Evolutionary conservation across 2,113 vertebrate genomes (phyloP), one percentile per base, ranked within the genome.

Genomic region (Myanophis thanlyinensis): DNA sequence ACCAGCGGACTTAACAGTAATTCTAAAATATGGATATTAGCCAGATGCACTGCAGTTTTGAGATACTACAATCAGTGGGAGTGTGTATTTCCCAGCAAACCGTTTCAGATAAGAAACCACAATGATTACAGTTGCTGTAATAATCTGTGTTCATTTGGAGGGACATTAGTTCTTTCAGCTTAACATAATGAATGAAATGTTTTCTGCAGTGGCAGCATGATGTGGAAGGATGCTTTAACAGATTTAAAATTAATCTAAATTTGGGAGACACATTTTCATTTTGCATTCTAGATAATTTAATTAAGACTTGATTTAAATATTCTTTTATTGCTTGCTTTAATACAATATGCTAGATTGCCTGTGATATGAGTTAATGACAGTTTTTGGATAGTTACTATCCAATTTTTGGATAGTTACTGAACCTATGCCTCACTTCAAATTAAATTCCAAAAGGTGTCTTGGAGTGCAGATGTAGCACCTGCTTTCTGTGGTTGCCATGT

Each of bases 291-390:
- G 54, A 56, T 35, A 47, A 89, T 44, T 25, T 47, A 85, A 3
- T 27, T 56, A 48, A 30, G 89, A 88, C 56, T 54, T 20, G 54
- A 91, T 87, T 92, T 47, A 84, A 91, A 90, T 94, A 52, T 27
- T 73, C 3, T 35, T 44, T 35, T 88, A 51, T 84, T 49, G 22
- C 53, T 93, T 12, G 59, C 85, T 53, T 54, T 44, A 1, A 49
- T 1, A 88, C 48, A 40, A 27, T 53, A 18, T 46, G 44, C 3
- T 88, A 3, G 35, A 47, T 86, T 48, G 11, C 49, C 48, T 95
- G 94, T 15, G n/a, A 0, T 10, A 9, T 22, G 13, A 88, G 59
- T 35, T 0, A 0, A 80, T 22, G 35, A 80, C 35, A 40, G n/a
- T n/a, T n/a, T n/a, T n/a, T n/a, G 73, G 35, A 80, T 7, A 80